Evolutionary conservation across 1,140 invertebrate species (phyloP), one percentile per base, ranked within the genome.

Genomic region (Orius laevigatus): DNA sequence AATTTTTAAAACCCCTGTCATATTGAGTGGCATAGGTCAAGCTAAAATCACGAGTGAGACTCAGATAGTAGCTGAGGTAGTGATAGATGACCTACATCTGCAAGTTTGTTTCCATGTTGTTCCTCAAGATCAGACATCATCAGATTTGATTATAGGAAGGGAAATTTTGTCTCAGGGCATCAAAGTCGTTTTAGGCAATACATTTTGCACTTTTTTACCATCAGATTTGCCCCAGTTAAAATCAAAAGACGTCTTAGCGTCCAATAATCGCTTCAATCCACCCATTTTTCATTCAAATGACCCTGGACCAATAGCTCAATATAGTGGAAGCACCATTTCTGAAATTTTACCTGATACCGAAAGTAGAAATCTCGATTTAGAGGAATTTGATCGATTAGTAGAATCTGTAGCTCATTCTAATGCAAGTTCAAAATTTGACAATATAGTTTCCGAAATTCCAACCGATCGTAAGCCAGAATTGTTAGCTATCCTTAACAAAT

Each of bases 81-180:
- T 43, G 9, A 20, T 43, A 19, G 18, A 43, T 43, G 41, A 12
- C 5, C 19, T 19, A 19, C 4, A 8, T 6, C 19, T 43, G 6
- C 19, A 9, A 5, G 31, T 43, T 43, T 43, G 18, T 43, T 40
- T 40, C 12, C 38, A 40, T 14, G 5, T 40, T 43, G 41, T 43
- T 20, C 41, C 41, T 25, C 9, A 43, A 19, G 18, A 43, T 25
- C 6, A 8, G 9, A 43, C 25, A 11, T 19, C 4, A 6, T 15
- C 15, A 6, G 41, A 43, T 14, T 19, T 43, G 5, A 43, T 43
- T 5, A 43, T 43, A 33, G 53, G 50, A 14, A 38, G 53, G 8
- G 53, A 54, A 49, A 31, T 52, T 10, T 25, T 54, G 10, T 16
- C 5, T 39, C 31, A 38, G 18, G 40, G 50, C 2, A 41, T 52